These are phyloP conservation scores for Danio aesculapii DNA, from an alignment of 2,797 vertebrate genomes.

Conservation along the genomic window DNA sequence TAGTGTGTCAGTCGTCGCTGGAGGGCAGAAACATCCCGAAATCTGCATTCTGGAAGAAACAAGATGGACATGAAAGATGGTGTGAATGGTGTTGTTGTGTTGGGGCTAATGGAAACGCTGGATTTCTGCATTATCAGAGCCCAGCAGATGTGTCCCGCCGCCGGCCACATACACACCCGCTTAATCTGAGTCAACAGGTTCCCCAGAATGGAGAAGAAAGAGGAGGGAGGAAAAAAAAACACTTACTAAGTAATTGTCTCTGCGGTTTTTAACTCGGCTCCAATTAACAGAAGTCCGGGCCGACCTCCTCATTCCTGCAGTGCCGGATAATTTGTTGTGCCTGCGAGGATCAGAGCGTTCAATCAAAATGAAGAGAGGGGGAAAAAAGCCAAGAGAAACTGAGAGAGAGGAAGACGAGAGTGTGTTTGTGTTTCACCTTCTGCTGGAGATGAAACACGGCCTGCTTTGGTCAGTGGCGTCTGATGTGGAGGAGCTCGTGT, in stretches of 20 bases:
- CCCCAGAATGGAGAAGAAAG: constrained; percentile 76
- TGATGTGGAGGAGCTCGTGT: neutral
- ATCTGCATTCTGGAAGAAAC: constrained; percentile 86
- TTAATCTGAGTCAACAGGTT: constrained; percentile 87
- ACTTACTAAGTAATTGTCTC: constrained; percentile 78
- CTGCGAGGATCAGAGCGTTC: constrained; percentile 31
- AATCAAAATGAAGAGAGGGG: neutral
- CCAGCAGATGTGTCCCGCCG: constrained; percentile 83
- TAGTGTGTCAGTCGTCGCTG: no score
- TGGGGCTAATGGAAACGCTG: constrained; percentile 87
- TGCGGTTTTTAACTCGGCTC: constrained; percentile 68
- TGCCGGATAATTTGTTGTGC: constrained; percentile 52
- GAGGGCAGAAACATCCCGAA: constrained; percentile 64
- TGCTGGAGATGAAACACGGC: neutral
- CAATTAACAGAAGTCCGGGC: constrained; percentile 68
- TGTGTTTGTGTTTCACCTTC: neutral
- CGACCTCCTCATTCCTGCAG: constrained; percentile 57
- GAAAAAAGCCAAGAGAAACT: constrained; percentile 26
- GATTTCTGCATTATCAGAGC: constrained; percentile 83
- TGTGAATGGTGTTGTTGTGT: constrained; percentile 84
- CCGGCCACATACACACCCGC: constrained; percentile 72
- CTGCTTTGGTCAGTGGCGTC: no score
- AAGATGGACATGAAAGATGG: constrained; percentile 86
- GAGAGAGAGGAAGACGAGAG: constrained; percentile 23
- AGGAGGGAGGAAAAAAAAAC: constrained; percentile 74